phyloP scores from a whole-genome alignment of 2,113 vertebrate species.

The Oncorhynchus gorbuscha region DNA sequence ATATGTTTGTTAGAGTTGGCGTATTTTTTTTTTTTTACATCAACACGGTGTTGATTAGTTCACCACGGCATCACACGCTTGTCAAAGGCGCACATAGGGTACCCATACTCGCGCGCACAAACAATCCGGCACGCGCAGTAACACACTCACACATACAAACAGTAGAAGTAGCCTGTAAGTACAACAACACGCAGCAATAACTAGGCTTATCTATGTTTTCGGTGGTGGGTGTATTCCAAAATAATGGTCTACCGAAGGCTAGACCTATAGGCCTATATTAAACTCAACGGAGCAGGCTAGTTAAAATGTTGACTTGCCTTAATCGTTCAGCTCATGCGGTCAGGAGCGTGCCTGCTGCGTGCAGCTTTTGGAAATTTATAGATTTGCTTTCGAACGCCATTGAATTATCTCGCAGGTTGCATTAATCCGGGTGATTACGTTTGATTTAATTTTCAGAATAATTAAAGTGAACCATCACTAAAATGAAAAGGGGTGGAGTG shows the following conservation, averaged over 20 bases:
- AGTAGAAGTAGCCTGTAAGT: too few species aligned
- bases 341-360: slow-evolving; percentile 40
- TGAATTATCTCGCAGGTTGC: slow-evolving; percentile 74
- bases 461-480: slow-evolving; percentile 79
- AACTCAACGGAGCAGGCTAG: too few species aligned
- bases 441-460: slow-evolving; percentile 79
- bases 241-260: too few species aligned
- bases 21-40: slow-evolving; percentile 11
- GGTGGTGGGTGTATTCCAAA: too few species aligned
- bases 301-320: slow-evolving; percentile 23
- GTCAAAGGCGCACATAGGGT: too few species aligned
- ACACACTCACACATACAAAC: too few species aligned
- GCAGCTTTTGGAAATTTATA: slow-evolving; percentile 70
- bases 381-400: slow-evolving; percentile 59
- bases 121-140: neutral
- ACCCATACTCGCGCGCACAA: neutral
- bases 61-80: too few species aligned
- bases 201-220: too few species aligned
- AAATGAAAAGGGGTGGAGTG: slow-evolving; percentile 61
- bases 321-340: slow-evolving; percentile 23
- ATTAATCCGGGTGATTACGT: slow-evolving; percentile 76
- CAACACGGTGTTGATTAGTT: neutral
- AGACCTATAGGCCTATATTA: too few species aligned
- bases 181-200: too few species aligned
- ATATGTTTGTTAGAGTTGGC: neutral